Conservation (phyloP, 2,113 vertebrate genomes). For the Gavialis gangeticus region DNA sequence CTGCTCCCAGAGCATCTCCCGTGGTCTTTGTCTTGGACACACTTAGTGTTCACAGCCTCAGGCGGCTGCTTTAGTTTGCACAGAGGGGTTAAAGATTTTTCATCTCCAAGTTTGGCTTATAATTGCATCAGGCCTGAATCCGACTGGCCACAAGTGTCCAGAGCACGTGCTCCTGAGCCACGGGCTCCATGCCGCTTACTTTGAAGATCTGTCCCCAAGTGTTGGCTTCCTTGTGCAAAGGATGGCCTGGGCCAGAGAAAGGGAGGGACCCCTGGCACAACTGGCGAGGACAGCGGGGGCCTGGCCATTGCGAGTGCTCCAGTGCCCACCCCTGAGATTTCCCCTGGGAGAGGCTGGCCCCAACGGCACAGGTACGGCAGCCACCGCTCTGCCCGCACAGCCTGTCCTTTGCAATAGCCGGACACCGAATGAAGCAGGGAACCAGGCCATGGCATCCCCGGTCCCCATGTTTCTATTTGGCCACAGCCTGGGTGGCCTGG, state of each 20-base stretch:
- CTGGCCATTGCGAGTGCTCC: neutral
- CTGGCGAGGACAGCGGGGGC: too few relatives aligned
- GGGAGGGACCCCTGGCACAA: neutral
- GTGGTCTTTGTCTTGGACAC: neutral
- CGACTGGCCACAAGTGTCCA: neutral
- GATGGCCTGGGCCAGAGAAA: neutral
- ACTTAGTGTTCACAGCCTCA: neutral
- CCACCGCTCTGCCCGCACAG: fast-evolving
- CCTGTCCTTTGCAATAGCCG: fast-evolving
- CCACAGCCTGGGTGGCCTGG: too few relatives aligned
- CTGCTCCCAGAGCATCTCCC: neutral
- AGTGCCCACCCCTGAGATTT: neutral
- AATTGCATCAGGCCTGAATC: neutral
- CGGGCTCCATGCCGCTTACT: neutral
- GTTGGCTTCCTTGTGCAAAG: neutral
- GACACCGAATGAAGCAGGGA: too few relatives aligned
- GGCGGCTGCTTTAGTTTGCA: neutral
- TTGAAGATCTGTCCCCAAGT: neutral
- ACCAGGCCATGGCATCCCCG: too few relatives aligned
- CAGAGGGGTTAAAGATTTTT: neutral
- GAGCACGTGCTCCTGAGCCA: neutral
- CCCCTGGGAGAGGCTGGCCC: neutral
- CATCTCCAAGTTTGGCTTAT: neutral
- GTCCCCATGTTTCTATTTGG: too few relatives aligned
- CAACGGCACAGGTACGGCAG: neutral